Evolutionary conservation across 2,113 vertebrate species (phyloP).

Genomic region (Lepidiolamprologus cunningtoni): DNA sequence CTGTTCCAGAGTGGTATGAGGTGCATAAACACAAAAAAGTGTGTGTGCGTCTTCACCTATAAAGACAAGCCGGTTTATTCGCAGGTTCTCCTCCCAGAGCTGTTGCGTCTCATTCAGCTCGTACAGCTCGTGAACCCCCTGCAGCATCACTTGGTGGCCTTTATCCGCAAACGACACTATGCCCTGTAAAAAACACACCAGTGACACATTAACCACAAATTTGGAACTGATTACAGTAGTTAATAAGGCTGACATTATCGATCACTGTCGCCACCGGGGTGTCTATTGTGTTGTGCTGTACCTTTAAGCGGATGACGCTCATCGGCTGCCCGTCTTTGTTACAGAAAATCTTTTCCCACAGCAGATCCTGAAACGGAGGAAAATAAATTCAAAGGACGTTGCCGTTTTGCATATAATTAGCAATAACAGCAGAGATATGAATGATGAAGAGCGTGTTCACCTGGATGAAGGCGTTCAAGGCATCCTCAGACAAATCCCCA

Average conservation of each 20-base stretch:
- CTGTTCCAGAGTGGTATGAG: not conserved
- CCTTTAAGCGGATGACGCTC: constrained; percentile 90
- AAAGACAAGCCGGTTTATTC: constrained; percentile 83
- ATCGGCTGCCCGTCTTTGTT: constrained; percentile 78
- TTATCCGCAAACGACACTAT: constrained; percentile 84
- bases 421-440: not conserved
- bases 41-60: constrained; percentile 76
- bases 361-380: constrained; percentile 75
- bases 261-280: not conserved
- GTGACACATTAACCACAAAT: constrained; percentile 34
- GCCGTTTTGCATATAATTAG: not conserved
- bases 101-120: constrained; percentile 89
- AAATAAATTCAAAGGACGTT: constrained; percentile 7
- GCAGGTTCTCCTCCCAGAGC: constrained; percentile 74
- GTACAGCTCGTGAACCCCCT: constrained; percentile 92
- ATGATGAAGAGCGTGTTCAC: constrained; percentile 53
- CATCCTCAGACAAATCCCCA: constrained; percentile 82
- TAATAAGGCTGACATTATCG: not conserved
- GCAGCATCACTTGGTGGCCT: constrained; percentile 84
- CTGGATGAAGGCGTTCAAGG: constrained; percentile 86
- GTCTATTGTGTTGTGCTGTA: constrained; percentile 45
- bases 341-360: constrained; percentile 89
- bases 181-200: constrained; percentile 72
- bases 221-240: constrained; percentile 1
- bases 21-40: not conserved